Conservation (phyloP, 2,888 invertebrate species). For the Lissonota sp. region DNA sequence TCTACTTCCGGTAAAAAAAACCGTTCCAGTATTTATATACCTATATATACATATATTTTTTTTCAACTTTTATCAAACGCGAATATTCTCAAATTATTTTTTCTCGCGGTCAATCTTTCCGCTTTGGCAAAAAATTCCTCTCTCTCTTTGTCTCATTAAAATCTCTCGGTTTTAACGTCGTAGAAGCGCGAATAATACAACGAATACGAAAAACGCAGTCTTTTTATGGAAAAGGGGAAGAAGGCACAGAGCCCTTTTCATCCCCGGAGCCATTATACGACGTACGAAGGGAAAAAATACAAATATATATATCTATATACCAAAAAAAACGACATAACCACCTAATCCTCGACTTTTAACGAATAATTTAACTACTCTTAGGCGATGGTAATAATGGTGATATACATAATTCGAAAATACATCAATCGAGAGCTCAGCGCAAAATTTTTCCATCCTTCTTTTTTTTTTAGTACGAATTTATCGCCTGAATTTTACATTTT, state of each 20-base stretch:
- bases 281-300: not conserved
- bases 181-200: constrained; percentile 41
- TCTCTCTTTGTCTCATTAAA: not conserved
- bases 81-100: not conserved
- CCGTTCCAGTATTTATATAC: no score
- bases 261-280: not conserved
- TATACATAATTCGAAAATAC: constrained; percentile 45
- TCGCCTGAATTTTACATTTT: not conserved
- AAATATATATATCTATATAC: no score
- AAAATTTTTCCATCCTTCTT: not conserved
- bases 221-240: constrained; percentile 20
- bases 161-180: not conserved
- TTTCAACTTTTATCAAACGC: constrained; percentile 1
- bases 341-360: constrained; percentile 47
- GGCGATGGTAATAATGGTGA: constrained; percentile 23
- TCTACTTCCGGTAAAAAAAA: no score
- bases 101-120: not conserved
- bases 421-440: constrained; percentile 32
- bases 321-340: constrained; percentile 40
- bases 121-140: not conserved
- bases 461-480: constrained; percentile 11
- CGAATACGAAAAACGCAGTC: constrained; percentile 42
- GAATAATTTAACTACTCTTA: constrained; percentile 55
- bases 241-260: not conserved
- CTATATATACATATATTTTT: constrained; percentile 6